These are phyloP conservation scores for Tyrannus savana DNA, from an alignment of 2,113 vertebrate species.

Conservation along the genomic window DNA sequence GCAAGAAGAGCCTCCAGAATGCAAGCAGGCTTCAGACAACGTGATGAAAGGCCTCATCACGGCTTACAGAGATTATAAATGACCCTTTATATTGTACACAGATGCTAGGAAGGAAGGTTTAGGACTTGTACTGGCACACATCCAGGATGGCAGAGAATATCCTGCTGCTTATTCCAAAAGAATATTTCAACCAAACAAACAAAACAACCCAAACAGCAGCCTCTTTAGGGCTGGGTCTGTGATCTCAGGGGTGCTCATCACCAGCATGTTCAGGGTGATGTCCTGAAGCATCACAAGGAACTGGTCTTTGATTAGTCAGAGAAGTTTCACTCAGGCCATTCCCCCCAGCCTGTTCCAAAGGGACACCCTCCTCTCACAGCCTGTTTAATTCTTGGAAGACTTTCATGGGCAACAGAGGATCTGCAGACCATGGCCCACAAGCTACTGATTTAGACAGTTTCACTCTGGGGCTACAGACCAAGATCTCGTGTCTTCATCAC, in stretches of 20 bases:
- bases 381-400: neutral
- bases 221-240: neutral
- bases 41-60: constrained; percentile 23
- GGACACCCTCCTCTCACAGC: neutral
- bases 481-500: neutral
- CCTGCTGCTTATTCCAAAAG: neutral
- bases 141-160: constrained; percentile 48
- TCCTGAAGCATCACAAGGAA: neutral
- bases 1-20: neutral
- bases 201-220: neutral
- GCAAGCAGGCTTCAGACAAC: neutral
- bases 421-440: neutral
- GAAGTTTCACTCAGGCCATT: neutral
- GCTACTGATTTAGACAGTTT: neutral
- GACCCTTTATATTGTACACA: constrained; percentile 56
- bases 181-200: constrained; percentile 1
- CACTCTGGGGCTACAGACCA: neutral
- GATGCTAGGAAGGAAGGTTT: constrained; percentile 39
- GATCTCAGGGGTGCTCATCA: neutral
- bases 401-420: neutral
- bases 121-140: constrained; percentile 6
- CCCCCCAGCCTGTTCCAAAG: neutral
- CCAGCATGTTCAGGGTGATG: neutral
- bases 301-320: neutral
- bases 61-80: constrained; percentile 44